Base-by-base conservation (phyloP, 2,797 vertebrate genomes). In the Microctenopoma steveboyesi region DNA sequence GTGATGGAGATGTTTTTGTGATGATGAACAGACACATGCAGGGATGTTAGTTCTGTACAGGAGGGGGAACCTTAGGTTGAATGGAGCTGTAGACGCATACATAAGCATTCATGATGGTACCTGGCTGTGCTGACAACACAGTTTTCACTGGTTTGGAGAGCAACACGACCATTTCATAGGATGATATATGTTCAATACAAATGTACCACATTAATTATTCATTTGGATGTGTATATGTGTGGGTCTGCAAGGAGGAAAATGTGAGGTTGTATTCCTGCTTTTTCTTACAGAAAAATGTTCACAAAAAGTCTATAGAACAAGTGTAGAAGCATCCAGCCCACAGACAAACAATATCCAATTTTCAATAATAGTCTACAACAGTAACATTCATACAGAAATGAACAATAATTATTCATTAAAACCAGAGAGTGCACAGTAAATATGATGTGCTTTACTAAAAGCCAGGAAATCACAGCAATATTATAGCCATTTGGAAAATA, bases 181-280 rank as follows among this genome's bases (percentile, higher is more conserved):
- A 85, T 84, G 61, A 76, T 77, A 84, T 74, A 66, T 72, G 67
- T 79, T 82, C 59, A 61, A 49, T 80, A 85, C 61, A 81, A 82
- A 76, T 83, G 79, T 69, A 69, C 61, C 45, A 10, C 42, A 72
- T 90, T 65, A 84, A 89, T 86, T 77, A 88, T 90, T 90, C 82
- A 86, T 81, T 56, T 82, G 68, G 54, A 72, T 81, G 65, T 30
- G 28, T 74, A 63, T 86, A 78, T 67, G 67, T 56, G 69, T 8
- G 9, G 28, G 35, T 57, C 72, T 62, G 30, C 61, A 73, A 55
- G 50, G 52, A 47, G 46, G 46, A 59, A 62, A 69, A 76, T 62
- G 45, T 64, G 54, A 74, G 35, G 52, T 47, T 15, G 35, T 37
- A 72, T 74, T 30, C 52, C 22, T 67, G 15, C 4, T 46, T 16